These are phyloP conservation scores for Tetramorium simillimum DNA, from an alignment of 1,140 invertebrate species.

Conservation along the genomic window DNA sequence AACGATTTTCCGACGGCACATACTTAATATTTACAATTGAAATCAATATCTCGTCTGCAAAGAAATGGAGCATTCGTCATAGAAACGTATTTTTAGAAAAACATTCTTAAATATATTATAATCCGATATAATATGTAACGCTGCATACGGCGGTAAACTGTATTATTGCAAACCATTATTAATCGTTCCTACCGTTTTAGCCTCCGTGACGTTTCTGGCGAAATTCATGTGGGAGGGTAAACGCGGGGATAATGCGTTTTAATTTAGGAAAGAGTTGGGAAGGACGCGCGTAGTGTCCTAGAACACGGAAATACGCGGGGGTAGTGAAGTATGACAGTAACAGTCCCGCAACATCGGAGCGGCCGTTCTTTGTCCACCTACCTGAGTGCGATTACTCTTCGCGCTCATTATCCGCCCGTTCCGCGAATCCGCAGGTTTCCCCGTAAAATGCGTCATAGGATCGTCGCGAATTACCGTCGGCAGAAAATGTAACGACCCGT, in stretches of 20 bases:
- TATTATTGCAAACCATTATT: background rate
- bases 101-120: background rate
- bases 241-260: slow-evolving; percentile 19
- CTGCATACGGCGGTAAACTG: background rate
- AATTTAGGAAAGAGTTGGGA: slow-evolving; percentile 40
- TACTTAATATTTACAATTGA: background rate
- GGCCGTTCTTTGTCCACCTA: slow-evolving; percentile 42
- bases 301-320: slow-evolving; percentile 13
- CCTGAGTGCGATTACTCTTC: slow-evolving; percentile 45
- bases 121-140: background rate
- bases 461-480: slow-evolving; percentile 28
- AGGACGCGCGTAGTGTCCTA: slow-evolving; percentile 18
- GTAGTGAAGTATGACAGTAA: slow-evolving; percentile 24
- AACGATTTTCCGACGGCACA: background rate
- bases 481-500: slow-evolving; percentile 44
- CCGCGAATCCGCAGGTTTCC: slow-evolving; percentile 48
- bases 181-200: background rate
- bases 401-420: slow-evolving; percentile 48
- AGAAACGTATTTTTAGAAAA: background rate
- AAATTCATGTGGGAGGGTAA: slow-evolving; percentile 8
- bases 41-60: background rate
- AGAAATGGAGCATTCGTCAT: background rate
- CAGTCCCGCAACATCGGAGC: slow-evolving; percentile 13
- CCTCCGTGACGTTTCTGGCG: background rate
- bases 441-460: slow-evolving; percentile 56